Conservation (phyloP, 64 coral and sea anemone species). For the Stichodactyla helianthus region DNA sequence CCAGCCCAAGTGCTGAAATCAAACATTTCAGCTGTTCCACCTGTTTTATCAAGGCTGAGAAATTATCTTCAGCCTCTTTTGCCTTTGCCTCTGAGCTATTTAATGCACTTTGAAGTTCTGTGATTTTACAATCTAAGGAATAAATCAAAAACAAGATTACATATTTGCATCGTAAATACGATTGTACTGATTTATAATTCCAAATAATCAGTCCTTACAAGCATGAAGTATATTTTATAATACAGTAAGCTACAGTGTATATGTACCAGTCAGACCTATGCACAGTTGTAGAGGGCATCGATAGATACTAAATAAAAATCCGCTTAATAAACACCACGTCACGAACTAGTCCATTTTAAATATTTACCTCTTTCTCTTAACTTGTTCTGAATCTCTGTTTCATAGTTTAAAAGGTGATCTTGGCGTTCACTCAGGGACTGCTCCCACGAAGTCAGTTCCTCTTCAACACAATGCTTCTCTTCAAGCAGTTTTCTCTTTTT, state of each 20-base stretch:
- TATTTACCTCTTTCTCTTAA: constrained; percentile 41
- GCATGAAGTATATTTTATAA: too few species aligned
- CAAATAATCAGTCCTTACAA: too few species aligned
- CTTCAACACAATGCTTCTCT: not conserved
- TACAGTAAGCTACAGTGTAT: too few species aligned
- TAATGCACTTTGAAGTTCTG: constrained; percentile 21
- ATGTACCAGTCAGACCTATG: too few species aligned
- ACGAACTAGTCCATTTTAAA: too few species aligned
- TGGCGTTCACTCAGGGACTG: not conserved
- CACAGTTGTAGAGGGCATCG: too few species aligned
- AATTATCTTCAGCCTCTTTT: constrained; percentile 41
- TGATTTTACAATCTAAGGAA: constrained; percentile 22
- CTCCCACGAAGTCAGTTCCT: not conserved
- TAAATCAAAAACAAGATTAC: not conserved
- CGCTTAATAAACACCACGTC: too few species aligned
- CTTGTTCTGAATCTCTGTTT: not conserved
- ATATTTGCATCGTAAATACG: too few species aligned
- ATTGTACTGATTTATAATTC: too few species aligned
- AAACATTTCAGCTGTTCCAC: constrained; percentile 52
- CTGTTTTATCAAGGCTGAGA: constrained; percentile 27
- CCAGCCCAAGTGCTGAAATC: constrained; percentile 57
- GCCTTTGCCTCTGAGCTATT: constrained; percentile 21
- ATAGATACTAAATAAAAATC: too few species aligned
- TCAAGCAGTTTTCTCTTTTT: constrained; percentile 21
- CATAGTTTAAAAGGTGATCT: not conserved